phyloP scores from a whole-genome alignment of 2,113 vertebrate genomes.

The human region DNA sequence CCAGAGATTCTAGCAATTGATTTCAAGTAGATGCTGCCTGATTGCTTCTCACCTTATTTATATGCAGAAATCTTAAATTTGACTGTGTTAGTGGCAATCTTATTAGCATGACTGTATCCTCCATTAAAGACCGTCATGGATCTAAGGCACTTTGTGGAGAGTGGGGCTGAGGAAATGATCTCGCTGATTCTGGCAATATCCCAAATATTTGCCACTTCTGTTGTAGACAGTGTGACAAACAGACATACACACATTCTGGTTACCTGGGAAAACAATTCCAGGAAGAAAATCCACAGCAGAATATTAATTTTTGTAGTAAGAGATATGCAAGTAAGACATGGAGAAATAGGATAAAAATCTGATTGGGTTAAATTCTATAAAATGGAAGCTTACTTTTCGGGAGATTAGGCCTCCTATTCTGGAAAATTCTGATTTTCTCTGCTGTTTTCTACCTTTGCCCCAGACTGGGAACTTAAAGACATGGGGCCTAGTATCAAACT shows the following conservation, averaged over 20 bases:
- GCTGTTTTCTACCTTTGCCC: background rate
- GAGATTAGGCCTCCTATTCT: background rate
- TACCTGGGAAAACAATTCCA: background rate
- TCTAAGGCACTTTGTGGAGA: background rate
- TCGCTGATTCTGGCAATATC: constrained; percentile 3
- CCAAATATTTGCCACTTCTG: constrained; percentile 5
- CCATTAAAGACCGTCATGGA: background rate
- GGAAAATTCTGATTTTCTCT: constrained; percentile 29
- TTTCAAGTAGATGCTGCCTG: constrained; percentile 76
- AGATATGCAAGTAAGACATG: background rate
- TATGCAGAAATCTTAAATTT: constrained; percentile 70
- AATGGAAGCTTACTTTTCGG: background rate
- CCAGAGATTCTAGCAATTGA: constrained; percentile 67
- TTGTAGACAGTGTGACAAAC: background rate
- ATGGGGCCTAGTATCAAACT: background rate
- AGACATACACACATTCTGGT: background rate
- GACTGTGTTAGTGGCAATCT: constrained; percentile 30
- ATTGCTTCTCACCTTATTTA: constrained; percentile 75
- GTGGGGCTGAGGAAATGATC: background rate
- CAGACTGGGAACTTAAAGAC: background rate
- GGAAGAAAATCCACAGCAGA: background rate
- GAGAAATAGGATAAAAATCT: background rate
- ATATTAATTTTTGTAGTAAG: constrained; percentile 17
- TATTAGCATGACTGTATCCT: constrained; percentile 42
- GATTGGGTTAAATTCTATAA: background rate